Percentiles rank a stretch among this genome's conserved stretches.
phyloP scores from a whole-genome alignment of 2,797 vertebrate genomes.

The Macropus fuliginosus region DNA sequence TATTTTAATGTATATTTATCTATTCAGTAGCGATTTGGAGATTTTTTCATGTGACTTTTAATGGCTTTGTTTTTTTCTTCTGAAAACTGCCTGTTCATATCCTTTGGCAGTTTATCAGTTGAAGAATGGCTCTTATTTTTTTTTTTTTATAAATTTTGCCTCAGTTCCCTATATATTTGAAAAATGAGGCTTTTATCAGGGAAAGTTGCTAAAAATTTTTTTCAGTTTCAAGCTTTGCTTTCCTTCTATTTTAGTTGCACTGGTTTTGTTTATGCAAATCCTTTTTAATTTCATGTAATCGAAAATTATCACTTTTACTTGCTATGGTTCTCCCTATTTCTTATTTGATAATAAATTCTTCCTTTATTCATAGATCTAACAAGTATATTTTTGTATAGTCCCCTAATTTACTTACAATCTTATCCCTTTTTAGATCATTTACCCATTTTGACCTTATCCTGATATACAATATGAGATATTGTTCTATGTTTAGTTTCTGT shows the following conservation, averaged over 20 bases:
- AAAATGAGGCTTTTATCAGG: not conserved
- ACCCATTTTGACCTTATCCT: no score
- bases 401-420: no score
- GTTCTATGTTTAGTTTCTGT: no score
- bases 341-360: no score
- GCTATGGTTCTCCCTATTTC: no score
- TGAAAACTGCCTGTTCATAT: not conserved
- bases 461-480: no score
- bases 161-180: not conserved
- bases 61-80: not conserved
- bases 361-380: no score
- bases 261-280: not conserved
- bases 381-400: no score
- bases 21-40: not conserved
- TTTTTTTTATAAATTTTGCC: not conserved
- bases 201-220: not conserved
- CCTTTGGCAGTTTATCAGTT: not conserved
- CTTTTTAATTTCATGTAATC: no score
- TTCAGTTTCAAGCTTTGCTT: not conserved
- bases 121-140: not conserved
- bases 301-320: no score
- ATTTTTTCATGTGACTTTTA: not conserved
- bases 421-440: no score
- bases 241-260: not conserved
- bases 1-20: not conserved